Evolutionary conservation across 2,113 vertebrate species (phyloP).

Genomic region (Centropristis striata): DNA sequence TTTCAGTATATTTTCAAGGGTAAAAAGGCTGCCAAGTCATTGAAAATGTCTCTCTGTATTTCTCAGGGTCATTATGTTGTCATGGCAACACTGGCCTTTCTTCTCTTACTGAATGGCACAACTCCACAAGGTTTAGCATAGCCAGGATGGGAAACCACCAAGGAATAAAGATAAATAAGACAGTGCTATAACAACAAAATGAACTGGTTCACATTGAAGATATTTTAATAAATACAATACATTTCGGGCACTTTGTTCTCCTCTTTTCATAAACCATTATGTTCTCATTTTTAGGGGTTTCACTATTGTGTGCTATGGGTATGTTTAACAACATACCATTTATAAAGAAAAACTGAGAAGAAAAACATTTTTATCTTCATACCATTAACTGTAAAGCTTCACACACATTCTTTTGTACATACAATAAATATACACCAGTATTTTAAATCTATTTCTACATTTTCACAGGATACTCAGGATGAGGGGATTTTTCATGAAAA

Average conservation of each 20-base stretch:
- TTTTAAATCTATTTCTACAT: background rate
- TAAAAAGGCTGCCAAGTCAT: background rate
- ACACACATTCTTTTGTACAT: background rate
- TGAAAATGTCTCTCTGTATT: background rate
- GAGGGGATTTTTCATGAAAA: background rate
- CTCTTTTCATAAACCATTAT: background rate
- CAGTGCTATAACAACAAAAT: background rate
- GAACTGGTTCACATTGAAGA: background rate
- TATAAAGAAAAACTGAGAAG: background rate
- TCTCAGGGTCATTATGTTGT: background rate
- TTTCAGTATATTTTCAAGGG: background rate
- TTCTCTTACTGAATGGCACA: background rate
- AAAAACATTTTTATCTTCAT: background rate
- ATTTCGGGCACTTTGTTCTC: background rate
- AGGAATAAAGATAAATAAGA: conserved; percentile 1
- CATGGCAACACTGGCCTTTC: conserved; percentile 4
- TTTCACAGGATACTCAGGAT: conserved; percentile 13
- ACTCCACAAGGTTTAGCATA: background rate
- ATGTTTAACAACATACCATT: background rate
- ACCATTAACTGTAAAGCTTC: no score
- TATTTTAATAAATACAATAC: background rate
- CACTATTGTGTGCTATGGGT: background rate
- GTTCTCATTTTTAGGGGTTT: background rate
- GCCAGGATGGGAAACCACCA: background rate
- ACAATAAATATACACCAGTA: background rate